Percentiles rank a stretch among this genome's conserved stretches.
These are phyloP conservation scores for Melieria picta DNA, from an alignment of 2,888 invertebrate species.

Conservation along the genomic window DNA sequence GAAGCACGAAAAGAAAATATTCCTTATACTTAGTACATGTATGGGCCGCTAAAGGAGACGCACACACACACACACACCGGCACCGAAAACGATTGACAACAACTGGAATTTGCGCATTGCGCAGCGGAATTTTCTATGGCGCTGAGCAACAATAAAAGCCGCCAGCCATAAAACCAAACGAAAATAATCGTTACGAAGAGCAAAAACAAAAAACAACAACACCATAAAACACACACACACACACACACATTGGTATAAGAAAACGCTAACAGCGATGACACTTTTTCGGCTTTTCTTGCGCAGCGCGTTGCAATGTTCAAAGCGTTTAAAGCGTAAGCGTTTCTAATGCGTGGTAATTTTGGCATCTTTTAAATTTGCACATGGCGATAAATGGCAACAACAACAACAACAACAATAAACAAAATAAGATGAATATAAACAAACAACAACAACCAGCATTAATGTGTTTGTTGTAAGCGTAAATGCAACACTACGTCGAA, in stretches of 20 bases:
- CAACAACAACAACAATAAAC: not conserved
- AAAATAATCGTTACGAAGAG: too few relatives aligned
- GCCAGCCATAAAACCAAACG: too few relatives aligned
- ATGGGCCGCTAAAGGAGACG: too few relatives aligned
- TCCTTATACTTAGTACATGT: too few relatives aligned
- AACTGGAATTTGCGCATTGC: too few relatives aligned
- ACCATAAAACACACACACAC: slow-evolving; percentile 8
- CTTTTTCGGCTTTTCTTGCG: not conserved
- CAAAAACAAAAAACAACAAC: slow-evolving; percentile 8
- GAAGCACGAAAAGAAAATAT: too few relatives aligned
- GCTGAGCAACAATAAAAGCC: too few relatives aligned
- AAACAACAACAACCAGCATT: slow-evolving; percentile 19
- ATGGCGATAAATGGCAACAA: not conserved
- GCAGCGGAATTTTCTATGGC: too few relatives aligned
- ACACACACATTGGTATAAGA: slow-evolving; percentile 8
- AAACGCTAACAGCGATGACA: not conserved
- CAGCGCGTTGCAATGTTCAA: not conserved
- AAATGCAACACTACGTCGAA: slow-evolving; percentile 19
- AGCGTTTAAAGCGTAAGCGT: slow-evolving; percentile 15
- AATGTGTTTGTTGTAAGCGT: slow-evolving; percentile 11
- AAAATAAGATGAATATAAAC: slow-evolving; percentile 2
- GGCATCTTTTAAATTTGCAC: slow-evolving; percentile 25
- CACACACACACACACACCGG: too few relatives aligned
- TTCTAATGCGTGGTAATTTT: slow-evolving; percentile 27
- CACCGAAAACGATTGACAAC: too few relatives aligned